These are phyloP conservation scores for Melierax canorus DNA, from an alignment of 2,113 vertebrate genomes.

Conservation along the genomic window DNA sequence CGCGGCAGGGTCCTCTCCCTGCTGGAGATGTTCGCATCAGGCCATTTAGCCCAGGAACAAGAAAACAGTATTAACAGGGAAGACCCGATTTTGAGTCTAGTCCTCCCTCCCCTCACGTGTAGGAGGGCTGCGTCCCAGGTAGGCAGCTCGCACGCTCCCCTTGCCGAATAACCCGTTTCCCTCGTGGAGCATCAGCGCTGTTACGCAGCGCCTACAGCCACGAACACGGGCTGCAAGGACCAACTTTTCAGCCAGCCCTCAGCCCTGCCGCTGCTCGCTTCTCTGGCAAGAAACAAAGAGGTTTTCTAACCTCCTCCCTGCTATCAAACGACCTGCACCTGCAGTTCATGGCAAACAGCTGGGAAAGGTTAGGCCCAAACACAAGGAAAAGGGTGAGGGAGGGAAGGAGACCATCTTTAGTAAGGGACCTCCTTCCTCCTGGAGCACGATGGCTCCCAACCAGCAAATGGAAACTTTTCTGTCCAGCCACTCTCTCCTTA, in stretches of 20 bases:
- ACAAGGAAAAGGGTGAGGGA: neutral
- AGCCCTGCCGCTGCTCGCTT: neutral
- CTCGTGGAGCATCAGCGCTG: accelerated
- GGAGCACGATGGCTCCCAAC: neutral
- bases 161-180: neutral
- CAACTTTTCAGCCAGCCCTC: neutral
- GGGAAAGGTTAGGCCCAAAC: neutral
- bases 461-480: neutral
- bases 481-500: neutral
- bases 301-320: neutral
- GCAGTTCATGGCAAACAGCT: neutral
- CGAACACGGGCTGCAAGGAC: neutral
- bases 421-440: neutral
- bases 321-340: neutral
- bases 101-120: neutral
- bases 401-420: neutral
- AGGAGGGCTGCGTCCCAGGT: accelerated
- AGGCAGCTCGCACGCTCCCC: accelerated
- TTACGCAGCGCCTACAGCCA: accelerated
- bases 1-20: neutral
- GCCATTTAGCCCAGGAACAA: neutral
- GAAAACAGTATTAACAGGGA: neutral
- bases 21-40: accelerated
- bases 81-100: neutral
- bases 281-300: neutral